These are phyloP conservation scores for Spheniscus mendiculus DNA, from an alignment of 2,113 vertebrate genomes.

Conservation along the genomic window DNA sequence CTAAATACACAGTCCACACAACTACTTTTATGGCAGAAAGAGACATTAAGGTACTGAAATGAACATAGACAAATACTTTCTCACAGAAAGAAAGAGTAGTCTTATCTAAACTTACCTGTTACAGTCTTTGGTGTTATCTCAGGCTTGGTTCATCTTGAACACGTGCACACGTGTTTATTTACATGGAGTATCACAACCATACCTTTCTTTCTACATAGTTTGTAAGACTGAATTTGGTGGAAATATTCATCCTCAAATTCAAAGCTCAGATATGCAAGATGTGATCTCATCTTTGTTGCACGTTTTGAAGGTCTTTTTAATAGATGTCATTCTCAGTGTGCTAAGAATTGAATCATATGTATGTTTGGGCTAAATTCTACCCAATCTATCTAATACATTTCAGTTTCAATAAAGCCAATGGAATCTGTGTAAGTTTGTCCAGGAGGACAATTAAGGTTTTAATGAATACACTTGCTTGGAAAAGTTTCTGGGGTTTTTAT, in stretches of 20 bases:
- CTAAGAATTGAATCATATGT: background rate
- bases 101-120: background rate
- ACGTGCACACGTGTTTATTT: fast-evolving
- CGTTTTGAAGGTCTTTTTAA: background rate
- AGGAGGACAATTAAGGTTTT: background rate
- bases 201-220: background rate
- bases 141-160: background rate
- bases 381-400: background rate
- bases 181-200: background rate
- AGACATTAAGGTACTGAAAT: background rate
- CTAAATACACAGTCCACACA: background rate
- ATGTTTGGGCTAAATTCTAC: background rate
- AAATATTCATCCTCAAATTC: background rate
- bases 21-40: background rate
- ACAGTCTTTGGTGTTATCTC: background rate
- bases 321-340: background rate
- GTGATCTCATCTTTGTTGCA: background rate
- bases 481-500: background rate
- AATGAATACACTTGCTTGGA: background rate
- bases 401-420: background rate
- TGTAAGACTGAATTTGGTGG: background rate
- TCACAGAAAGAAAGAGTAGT: background rate
- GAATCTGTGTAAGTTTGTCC: background rate
- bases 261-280: background rate
- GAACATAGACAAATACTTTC: background rate